Percentiles rank a stretch among this genome's conserved stretches.
phyloP scores from a whole-genome alignment of 37 sponge, comb jelly and placozoan genomes.

The Axinella damicornis region DNA sequence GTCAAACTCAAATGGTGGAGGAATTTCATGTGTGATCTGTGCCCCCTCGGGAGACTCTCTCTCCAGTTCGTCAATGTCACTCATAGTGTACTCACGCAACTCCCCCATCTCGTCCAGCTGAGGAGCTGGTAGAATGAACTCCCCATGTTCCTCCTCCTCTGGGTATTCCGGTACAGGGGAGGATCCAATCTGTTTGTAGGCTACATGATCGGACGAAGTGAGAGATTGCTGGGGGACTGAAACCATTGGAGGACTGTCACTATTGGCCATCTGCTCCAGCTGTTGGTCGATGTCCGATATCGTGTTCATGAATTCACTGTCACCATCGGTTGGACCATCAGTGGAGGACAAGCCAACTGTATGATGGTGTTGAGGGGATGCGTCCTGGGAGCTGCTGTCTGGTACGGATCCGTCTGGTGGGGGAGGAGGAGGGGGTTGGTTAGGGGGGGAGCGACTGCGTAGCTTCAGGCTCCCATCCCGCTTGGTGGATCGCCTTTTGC shows the following conservation, averaged over 20 bases:
- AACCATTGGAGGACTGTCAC: no score
- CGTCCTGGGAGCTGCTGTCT: neutral
- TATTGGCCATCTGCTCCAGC: slow-evolving; percentile 24
- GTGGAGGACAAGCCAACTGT: neutral
- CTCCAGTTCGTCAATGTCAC: no score
- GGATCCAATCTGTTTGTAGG: no score
- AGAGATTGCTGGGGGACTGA: no score
- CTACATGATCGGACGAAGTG: no score
- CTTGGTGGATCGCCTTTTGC: slow-evolving; percentile 13
- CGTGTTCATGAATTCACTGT: slow-evolving; percentile 36
- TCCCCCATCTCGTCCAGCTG: neutral
- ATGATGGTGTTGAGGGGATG: neutral
- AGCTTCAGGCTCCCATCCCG: slow-evolving; percentile 23
- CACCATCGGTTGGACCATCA: no score
- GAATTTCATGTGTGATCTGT: no score
- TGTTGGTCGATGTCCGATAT: slow-evolving; percentile 45
- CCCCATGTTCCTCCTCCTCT: neutral
- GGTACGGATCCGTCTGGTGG: slow-evolving; percentile 9
- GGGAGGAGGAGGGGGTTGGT: slow-evolving; percentile 67
- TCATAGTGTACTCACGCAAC: no score
- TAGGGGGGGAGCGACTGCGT: slow-evolving; percentile 64
- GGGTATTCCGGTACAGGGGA: no score
- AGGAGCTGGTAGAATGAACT: neutral
- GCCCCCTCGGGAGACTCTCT: no score
- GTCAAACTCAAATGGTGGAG: no score